Conservation (phyloP, 2,888 invertebrate species). For the Cheilosia grossa region DNA sequence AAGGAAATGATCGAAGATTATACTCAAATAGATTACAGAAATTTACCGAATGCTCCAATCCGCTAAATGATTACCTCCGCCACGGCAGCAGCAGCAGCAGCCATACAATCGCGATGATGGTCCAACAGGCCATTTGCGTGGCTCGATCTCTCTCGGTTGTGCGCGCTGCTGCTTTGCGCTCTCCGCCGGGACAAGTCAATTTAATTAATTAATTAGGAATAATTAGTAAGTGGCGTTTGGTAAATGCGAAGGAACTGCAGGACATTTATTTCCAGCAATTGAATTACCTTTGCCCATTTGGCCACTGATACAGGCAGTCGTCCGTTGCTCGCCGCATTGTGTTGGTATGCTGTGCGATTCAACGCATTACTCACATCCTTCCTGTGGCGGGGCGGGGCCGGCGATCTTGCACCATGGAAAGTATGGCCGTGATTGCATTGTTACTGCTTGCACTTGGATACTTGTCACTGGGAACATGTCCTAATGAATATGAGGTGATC, state of each 20-base stretch:
- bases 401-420: slow-evolving; percentile 8
- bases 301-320: slow-evolving; percentile 58
- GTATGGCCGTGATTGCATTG: slow-evolving; percentile 66
- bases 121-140: slow-evolving; percentile 60
- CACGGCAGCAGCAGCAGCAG: slow-evolving; percentile 36
- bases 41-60: slow-evolving; percentile 74
- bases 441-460: slow-evolving; percentile 19
- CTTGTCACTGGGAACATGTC: slow-evolving; percentile 51
- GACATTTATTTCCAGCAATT: slow-evolving; percentile 72
- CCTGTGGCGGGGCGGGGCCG: neutral
- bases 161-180: slow-evolving; percentile 14
- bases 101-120: slow-evolving; percentile 37
- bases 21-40: slow-evolving; percentile 73
- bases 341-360: slow-evolving; percentile 43
- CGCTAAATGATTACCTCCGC: slow-evolving; percentile 74
- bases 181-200: slow-evolving; percentile 71
- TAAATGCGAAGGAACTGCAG: slow-evolving; percentile 71
- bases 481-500: slow-evolving; percentile 69
- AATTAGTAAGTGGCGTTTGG: slow-evolving; percentile 75
- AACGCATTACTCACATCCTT: slow-evolving; percentile 64
- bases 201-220: slow-evolving; percentile 75
- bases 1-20: slow-evolving; percentile 74
- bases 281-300: slow-evolving; percentile 72
- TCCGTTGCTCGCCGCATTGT: slow-evolving; percentile 17
- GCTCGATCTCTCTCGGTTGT: slow-evolving; percentile 36